A percentile compares a stretch with the other conserved stretches of the same genome.
phyloP scores from a whole-genome alignment of 2,113 vertebrate species.

The Microcebus jonahi region DNA sequence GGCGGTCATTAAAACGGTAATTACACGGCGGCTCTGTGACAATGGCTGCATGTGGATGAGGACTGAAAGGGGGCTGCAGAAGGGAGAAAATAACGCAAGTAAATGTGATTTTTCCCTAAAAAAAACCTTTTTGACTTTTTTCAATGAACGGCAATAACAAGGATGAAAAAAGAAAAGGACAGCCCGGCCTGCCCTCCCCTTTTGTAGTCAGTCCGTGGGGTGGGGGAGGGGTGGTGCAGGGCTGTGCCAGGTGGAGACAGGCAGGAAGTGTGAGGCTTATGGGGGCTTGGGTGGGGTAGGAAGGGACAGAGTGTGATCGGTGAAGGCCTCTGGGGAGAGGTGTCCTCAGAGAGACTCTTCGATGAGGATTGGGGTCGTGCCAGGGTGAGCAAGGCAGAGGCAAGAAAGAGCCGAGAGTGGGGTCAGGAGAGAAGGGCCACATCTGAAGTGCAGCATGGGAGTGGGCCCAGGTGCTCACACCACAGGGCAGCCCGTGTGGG shows the following conservation, averaged over 20 bases:
- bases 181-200: neutral
- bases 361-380: neutral
- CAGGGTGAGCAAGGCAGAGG: neutral
- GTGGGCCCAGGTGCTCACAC: neutral
- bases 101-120: neutral
- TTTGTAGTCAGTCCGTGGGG: no score
- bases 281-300: neutral
- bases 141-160: neutral
- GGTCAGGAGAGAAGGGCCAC: neutral
- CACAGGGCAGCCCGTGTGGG: neutral
- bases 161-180: neutral
- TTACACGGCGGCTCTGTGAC: neutral
- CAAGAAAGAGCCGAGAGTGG: neutral
- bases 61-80: neutral
- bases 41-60: neutral
- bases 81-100: neutral
- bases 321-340: constrained; percentile 23
- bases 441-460: neutral
- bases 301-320: neutral
- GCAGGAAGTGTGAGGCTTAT: neutral
- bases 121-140: neutral
- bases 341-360: neutral
- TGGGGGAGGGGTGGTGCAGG: neutral
- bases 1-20: neutral
- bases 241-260: neutral